Evolutionary conservation across 2,888 invertebrate genomes (phyloP).

Genomic region (Pristionchus japonicus): DNA sequence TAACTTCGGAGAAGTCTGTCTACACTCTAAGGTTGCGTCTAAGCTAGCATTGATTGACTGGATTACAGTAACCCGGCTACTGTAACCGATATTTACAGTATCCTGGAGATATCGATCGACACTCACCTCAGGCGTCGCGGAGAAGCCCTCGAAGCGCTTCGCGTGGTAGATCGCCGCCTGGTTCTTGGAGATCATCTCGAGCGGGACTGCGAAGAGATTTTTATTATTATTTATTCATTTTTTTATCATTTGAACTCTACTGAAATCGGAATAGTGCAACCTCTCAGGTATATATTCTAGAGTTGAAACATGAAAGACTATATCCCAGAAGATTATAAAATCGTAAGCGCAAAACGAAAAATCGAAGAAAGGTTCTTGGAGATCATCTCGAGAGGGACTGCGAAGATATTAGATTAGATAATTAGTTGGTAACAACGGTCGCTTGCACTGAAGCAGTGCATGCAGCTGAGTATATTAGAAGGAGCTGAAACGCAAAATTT

Average conservation of each 20-base stretch:
- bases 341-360: too few species aligned
- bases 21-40: too few species aligned
- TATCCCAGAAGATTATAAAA: not conserved
- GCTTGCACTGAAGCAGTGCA: too few species aligned
- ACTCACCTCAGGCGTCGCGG: slow-evolving; percentile 82
- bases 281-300: not conserved
- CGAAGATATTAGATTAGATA: slow-evolving; percentile 50
- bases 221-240: not conserved
- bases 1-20: too few species aligned
- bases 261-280: not conserved
- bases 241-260: not conserved
- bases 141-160: slow-evolving; percentile 98
- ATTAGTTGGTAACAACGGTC: too few species aligned
- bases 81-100: too few species aligned
- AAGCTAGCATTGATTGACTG: too few species aligned
- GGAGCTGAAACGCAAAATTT: too few species aligned
- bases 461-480: too few species aligned
- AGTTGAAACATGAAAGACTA: not conserved
- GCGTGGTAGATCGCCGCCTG: slow-evolving; percentile 94
- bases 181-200: slow-evolving; percentile 87
- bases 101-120: too few species aligned
- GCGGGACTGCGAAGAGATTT: slow-evolving; percentile 78
- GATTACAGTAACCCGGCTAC: too few species aligned
- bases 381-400: slow-evolving; percentile 83
- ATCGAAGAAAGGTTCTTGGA: slow-evolving; percentile 89